Evolutionary conservation across 2,113 vertebrate species (phyloP), one percentile per base, ranked within the genome.

Genomic region (Genyomyrus donnyi): DNA sequence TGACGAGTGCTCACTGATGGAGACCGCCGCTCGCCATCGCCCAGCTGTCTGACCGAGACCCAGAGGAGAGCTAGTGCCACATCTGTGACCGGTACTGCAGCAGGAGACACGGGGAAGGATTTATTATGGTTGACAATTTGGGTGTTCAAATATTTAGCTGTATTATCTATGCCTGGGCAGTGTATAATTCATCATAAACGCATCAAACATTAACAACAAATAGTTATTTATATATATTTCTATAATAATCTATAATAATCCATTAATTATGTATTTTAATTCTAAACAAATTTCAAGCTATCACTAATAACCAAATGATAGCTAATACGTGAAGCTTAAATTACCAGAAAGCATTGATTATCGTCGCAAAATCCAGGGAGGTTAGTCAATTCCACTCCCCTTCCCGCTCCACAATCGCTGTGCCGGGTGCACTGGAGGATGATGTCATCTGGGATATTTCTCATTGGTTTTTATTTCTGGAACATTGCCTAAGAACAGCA

Each of bases 401-500:
- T 84, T 5, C 49, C 50, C 50, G 10, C n/a, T 39, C 35, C 24
- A 1, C 50, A 10, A 66, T 88, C 48, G 74, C 74, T 24, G 87
- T 15, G 27, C 31, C n/a, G 17, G 85, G 50, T 53, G 13, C 50
- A 88, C n/a, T 17, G 1, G 87, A 35, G 19, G 49, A 46, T 89
- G 87, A 90, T 84, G 80, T 90, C 90, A 89, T 66, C 84, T 80
- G n/a, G 53, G 53, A 39, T 56, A 27, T 35, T 31, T 83, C 77
- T 50, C 85, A 77, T 50, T 58, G 49, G 90, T 56, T 49, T 74
- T 84, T 70, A 90, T 90, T 90, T 88, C 85, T 62, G 89, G 89
- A 49, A 70, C 45, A 50, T 52, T 77, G 48, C 39, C 66, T 56
- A 52, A 89, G 50, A 84, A 53, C 86, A 58, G 66, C 70, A 83